These are phyloP conservation scores for Aplodontia rufa DNA, from an alignment of 2,113 vertebrate species.

Conservation along the genomic window DNA sequence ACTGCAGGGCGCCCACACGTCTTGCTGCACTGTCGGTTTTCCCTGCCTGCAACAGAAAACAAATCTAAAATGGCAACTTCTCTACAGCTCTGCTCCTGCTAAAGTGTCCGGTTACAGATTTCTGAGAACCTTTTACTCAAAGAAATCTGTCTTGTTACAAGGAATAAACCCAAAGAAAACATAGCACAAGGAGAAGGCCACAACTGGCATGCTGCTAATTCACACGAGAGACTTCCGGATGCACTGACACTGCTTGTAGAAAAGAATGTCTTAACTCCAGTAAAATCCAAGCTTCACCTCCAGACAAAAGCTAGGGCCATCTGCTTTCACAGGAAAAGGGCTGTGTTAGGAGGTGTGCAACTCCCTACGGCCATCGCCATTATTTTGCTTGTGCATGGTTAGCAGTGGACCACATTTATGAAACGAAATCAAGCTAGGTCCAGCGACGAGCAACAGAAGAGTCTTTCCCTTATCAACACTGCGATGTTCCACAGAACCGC, in stretches of 20 bases:
- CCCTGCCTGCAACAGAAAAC: neutral
- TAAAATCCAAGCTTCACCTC: neutral
- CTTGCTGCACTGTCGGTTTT: neutral
- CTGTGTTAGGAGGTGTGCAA: neutral
- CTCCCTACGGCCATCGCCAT: neutral
- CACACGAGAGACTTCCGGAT: neutral
- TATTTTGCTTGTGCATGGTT: neutral
- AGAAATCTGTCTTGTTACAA: neutral
- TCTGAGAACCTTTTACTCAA: neutral
- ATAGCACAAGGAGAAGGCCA: neutral
- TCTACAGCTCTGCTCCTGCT: neutral
- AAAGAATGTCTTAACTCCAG: neutral
- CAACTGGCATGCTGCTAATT: neutral
- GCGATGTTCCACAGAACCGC: neutral
- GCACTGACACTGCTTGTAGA: neutral
- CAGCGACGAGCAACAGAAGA: neutral
- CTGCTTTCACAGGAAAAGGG: neutral
- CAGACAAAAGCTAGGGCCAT: neutral
- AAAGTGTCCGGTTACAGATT: neutral
- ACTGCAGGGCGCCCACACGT: neutral
- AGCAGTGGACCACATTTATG: neutral
- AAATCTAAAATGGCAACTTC: neutral
- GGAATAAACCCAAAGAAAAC: neutral
- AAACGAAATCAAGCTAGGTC: neutral
- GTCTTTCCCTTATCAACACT: neutral